A percentile compares a stretch with the other conserved stretches of the same genome.
phyloP scores from a whole-genome alignment of 2,113 vertebrate species.

The Neogobius melanostomus region DNA sequence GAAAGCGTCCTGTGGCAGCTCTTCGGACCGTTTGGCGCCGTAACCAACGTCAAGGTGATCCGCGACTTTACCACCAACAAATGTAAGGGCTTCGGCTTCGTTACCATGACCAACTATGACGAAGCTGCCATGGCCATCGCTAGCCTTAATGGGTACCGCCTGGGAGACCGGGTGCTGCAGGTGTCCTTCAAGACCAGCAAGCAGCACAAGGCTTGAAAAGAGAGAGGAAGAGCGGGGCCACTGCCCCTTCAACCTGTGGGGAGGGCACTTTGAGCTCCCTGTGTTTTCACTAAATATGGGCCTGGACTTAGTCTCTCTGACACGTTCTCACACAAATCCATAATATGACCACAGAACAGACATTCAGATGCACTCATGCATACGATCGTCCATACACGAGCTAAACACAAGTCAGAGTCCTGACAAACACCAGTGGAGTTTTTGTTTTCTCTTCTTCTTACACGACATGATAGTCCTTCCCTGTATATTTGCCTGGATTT shows the following conservation, averaged over 20 bases:
- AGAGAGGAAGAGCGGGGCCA: constrained; percentile 38
- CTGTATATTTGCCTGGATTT: constrained; percentile 81
- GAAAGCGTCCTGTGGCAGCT: constrained; percentile 98
- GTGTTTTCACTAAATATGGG: constrained; percentile 78
- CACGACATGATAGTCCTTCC: constrained; percentile 79
- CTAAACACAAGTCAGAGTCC: constrained; percentile 73
- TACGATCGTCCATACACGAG: constrained; percentile 59
- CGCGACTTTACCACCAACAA: constrained; percentile 98
- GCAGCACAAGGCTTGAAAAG: constrained; percentile 93
- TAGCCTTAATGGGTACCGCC: constrained; percentile 93
- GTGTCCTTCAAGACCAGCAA: constrained; percentile 99
- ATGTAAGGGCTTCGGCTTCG: constrained; percentile 97
- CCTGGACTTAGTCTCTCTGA: constrained; percentile 81
- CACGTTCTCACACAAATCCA: constrained; percentile 67
- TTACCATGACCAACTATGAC: constrained; percentile 99
- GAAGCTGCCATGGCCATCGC: constrained; percentile 97
- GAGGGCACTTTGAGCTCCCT: constrained; percentile 66
- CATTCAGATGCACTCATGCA: constrained; percentile 49
- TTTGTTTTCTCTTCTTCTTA: constrained; percentile 78
- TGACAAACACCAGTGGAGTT: constrained; percentile 74
- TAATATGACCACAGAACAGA: constrained; percentile 58
- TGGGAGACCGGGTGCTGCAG: constrained; percentile 94
- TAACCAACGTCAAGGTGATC: constrained; percentile 98
- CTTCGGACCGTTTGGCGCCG: constrained; percentile 94
- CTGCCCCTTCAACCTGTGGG: constrained; percentile 67